Percentiles rank a stretch among this genome's conserved stretches.
Evolutionary conservation across 2,888 invertebrate genomes (phyloP).

Genomic region (Heliothis peltigera): DNA sequence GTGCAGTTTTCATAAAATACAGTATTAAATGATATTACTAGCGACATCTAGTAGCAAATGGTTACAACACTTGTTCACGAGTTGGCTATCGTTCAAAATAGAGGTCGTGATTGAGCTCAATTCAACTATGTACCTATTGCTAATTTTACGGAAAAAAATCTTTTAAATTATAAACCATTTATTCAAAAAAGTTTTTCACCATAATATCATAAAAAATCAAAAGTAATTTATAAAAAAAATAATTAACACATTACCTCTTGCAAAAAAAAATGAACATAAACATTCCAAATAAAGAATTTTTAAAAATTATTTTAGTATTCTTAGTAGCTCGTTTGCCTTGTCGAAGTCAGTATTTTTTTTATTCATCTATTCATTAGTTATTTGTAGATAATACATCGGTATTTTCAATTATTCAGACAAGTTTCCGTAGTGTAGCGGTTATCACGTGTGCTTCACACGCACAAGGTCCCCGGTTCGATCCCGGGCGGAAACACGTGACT

Average conservation of each 20-base stretch:
- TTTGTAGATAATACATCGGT: accelerated
- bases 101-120: conserved; percentile 1
- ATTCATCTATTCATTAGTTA: too few relatives aligned
- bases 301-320: too few relatives aligned
- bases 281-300: too few relatives aligned
- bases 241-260: too few relatives aligned
- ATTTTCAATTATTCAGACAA: accelerated
- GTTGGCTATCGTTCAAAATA: neutral
- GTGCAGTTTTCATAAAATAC: neutral
- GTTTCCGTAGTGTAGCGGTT: conserved; percentile 94
- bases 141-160: neutral
- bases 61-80: neutral
- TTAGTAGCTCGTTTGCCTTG: too few relatives aligned
- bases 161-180: too few relatives aligned
- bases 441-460: conserved; percentile 95
- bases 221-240: too few relatives aligned
- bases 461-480: conserved; percentile 93
- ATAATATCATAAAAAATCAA: too few relatives aligned
- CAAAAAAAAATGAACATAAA: too few relatives aligned
- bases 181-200: too few relatives aligned
- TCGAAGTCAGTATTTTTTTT: too few relatives aligned
- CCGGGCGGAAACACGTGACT: conserved; percentile 91
- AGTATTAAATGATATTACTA: too few relatives aligned
- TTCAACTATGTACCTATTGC: neutral
- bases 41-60: conserved; percentile 21